Conservation (phyloP, 2,113 vertebrate species). For the Okapia johnstoni region DNA sequence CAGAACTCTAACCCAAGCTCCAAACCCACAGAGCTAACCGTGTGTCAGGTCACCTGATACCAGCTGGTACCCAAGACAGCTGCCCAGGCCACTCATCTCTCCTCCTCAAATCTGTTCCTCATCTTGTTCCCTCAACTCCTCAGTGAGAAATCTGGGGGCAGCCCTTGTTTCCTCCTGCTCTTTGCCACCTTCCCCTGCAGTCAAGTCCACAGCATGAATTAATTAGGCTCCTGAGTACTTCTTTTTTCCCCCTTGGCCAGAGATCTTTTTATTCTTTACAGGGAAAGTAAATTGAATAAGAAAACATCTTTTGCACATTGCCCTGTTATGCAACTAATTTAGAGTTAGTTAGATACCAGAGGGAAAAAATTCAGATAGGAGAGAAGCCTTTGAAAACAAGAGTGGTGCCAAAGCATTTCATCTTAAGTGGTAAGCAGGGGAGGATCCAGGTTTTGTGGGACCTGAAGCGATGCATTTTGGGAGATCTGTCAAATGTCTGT, state of each 20-base stretch:
- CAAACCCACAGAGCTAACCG: background rate
- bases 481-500: background rate
- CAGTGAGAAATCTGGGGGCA: background rate
- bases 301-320: background rate
- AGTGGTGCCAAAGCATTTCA: background rate
- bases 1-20: background rate
- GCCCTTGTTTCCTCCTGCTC: background rate
- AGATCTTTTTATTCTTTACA: background rate
- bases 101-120: background rate
- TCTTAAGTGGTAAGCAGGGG: background rate
- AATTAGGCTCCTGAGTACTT: background rate
- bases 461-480: background rate
- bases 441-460: background rate
- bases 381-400: background rate
- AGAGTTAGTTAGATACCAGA: background rate
- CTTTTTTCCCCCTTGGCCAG: background rate
- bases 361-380: background rate
- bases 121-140: background rate
- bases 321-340: background rate
- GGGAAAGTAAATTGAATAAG: background rate
- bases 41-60: rapidly evolving
- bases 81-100: rapidly evolving
- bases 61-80: rapidly evolving
- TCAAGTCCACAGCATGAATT: background rate
- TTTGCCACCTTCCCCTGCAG: rapidly evolving